These are phyloP conservation scores for Drosophila bocki DNA, from an alignment of 1,140 invertebrate species.

Conservation along the genomic window DNA sequence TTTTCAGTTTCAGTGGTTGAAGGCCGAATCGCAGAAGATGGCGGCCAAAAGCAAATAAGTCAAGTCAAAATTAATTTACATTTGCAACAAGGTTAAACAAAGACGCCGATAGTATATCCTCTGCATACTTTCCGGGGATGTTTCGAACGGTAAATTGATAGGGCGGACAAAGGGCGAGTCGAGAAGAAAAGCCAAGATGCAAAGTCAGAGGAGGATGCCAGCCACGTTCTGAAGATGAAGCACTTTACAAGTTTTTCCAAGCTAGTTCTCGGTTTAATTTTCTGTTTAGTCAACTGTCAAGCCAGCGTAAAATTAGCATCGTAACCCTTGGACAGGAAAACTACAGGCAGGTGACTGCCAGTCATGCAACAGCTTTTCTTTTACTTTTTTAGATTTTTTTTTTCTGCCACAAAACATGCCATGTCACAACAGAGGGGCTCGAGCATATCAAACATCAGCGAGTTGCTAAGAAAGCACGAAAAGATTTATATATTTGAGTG, in stretches of 20 bases:
- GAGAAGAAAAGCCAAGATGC: conserved; percentile 12
- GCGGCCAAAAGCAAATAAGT: conserved; percentile 72
- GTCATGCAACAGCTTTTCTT: conserved; percentile 67
- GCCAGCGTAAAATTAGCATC: conserved; percentile 72
- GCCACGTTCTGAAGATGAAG: background rate
- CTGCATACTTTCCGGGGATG: conserved; percentile 54
- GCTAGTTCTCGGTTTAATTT: background rate
- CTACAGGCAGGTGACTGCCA: conserved; percentile 36
- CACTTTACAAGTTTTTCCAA: conserved; percentile 36
- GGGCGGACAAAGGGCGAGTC: conserved; percentile 20
- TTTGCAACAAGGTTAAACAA: conserved; percentile 43
- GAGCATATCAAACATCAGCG: conserved; percentile 5
- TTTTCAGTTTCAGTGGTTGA: conserved; percentile 64
- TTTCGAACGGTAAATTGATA: conserved; percentile 47
- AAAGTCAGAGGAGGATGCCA: conserved; percentile 22
- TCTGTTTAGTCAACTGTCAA: conserved; percentile 70
- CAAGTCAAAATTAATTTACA: conserved; percentile 69
- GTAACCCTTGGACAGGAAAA: conserved; percentile 52
- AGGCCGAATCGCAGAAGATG: background rate
- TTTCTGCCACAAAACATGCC: conserved; percentile 49
- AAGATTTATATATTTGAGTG: background rate
- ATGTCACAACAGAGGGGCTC: conserved; percentile 41
- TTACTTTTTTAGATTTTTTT: background rate
- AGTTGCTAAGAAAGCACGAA: background rate
- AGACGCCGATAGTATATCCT: conserved; percentile 26